Evolutionary conservation across 2,888 invertebrate species (phyloP), one percentile per base, ranked within the genome.

Genomic region (Gortyna flavago): DNA sequence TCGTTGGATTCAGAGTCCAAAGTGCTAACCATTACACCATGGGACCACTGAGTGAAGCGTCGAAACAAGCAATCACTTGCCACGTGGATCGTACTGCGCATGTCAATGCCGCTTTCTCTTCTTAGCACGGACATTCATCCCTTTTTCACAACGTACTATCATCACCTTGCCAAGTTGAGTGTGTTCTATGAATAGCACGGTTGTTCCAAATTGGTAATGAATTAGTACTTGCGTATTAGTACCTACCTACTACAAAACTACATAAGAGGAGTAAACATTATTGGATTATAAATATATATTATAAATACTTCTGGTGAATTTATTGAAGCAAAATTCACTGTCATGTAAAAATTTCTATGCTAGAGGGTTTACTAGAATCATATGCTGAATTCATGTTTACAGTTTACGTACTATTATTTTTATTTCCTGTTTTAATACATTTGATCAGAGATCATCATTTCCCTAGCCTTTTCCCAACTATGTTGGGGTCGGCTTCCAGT

Each of bases 1-100:
- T 97, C 97, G 97, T 97, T 97, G 97, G 97, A 97, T 97, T 97
- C 97, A 97, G 97, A 97, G 97, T 97, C 97, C 97, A 97, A 97
- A 97, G 97, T 97, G 97, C 97, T 97, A 97, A 97, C 97, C 97
- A 97, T 97, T 97, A 97, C 97, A 97, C 97, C 97, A 97, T 97
- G 97, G 97, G 96, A 97, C 97, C 97, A 86, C 81, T 89, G 79
- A 18, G 0, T 2, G 2, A 7, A 5, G 7, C 8, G 69, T 1
- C 79, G 87, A 93, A 93, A 92, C 66, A 89, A 79, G 25, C n/a
- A 0, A 81, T 77, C 51, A 65, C 0, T 81, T 86, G 48, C 79
- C 72, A 41, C 79, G 67, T 38, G 44, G 64, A 32, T 35, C 80
- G 83, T 83, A 91, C 80, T 93, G 92, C 93, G 93, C 93, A 93